A percentile compares a stretch with the other conserved stretches of the same genome.
These are phyloP conservation scores for Rhagonycha lutea DNA, from an alignment of 2,888 invertebrate species.

Conservation along the genomic window DNA sequence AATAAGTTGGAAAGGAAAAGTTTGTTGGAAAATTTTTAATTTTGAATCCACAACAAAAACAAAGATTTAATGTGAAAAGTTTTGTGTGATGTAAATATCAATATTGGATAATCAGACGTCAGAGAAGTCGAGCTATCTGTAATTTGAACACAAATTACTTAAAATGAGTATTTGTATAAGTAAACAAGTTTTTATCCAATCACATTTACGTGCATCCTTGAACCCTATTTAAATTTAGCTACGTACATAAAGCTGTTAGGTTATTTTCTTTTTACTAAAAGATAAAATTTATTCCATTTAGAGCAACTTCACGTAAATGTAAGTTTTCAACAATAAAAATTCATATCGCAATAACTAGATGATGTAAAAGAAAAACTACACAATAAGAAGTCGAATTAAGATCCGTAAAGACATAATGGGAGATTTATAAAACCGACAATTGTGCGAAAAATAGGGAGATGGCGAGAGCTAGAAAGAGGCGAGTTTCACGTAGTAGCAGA, in stretches of 20 bases:
- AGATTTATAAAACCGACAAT: constrained; percentile 27
- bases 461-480: background rate
- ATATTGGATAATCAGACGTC: background rate
- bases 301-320: background rate
- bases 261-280: background rate
- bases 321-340: background rate
- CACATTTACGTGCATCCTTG: background rate
- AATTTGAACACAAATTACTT: background rate
- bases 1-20: background rate
- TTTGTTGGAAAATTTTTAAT: background rate
- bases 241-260: background rate
- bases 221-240: background rate
- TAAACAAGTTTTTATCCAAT: background rate
- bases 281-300: background rate
- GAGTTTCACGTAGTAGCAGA: constrained; percentile 16
- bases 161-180: background rate
- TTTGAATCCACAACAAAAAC: background rate
- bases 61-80: background rate
- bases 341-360: background rate
- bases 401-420: constrained; percentile 17
- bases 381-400: constrained; percentile 16
- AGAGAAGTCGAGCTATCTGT: background rate
- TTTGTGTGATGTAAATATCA: background rate
- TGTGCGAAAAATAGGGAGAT: constrained; percentile 17
- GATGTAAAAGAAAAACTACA: background rate